These are phyloP conservation scores for Leptopilina boulardi DNA, from an alignment of 1,140 invertebrate species.

Conservation along the genomic window DNA sequence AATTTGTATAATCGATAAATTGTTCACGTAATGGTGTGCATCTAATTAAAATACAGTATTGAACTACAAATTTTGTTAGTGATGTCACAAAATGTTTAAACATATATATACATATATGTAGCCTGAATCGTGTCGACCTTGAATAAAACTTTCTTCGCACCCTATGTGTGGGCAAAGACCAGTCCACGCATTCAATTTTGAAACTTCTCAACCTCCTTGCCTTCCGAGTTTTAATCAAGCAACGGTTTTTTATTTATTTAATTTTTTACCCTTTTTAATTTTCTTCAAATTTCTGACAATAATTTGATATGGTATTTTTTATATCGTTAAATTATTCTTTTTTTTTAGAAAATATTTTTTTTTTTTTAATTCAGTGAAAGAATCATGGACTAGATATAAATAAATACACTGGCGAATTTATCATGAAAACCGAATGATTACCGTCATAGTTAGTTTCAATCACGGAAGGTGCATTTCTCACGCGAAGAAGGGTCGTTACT, in stretches of 20 bases:
- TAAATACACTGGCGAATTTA: no score
- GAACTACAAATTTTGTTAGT: neutral
- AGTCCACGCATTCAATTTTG: conserved; percentile 51
- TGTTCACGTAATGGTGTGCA: neutral
- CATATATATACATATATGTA: neutral
- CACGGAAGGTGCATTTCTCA: conserved; percentile 35
- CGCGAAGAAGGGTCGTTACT: conserved; percentile 50
- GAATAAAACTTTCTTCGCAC: conserved; percentile 60
- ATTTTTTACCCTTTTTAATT: neutral
- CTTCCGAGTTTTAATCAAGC: conserved; percentile 12
- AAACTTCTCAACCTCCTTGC: conserved; percentile 38
- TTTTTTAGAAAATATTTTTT: no score
- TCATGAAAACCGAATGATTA: conserved; percentile 5
- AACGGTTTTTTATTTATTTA: neutral
- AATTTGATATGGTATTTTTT: no score
- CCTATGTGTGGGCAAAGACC: conserved; percentile 47
- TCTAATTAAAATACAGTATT: neutral
- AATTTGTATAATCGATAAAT: neutral
- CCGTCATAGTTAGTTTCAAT: conserved; percentile 15
- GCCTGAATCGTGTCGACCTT: conserved; percentile 55
- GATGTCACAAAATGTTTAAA: neutral
- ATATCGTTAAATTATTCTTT: no score
- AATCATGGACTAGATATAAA: conserved; percentile 5
- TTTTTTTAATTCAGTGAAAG: neutral
- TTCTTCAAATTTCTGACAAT: neutral